Evolutionary conservation across 2,797 vertebrate species (phyloP), one percentile per base, ranked within the genome.

Genomic region (Perodicticus potto): DNA sequence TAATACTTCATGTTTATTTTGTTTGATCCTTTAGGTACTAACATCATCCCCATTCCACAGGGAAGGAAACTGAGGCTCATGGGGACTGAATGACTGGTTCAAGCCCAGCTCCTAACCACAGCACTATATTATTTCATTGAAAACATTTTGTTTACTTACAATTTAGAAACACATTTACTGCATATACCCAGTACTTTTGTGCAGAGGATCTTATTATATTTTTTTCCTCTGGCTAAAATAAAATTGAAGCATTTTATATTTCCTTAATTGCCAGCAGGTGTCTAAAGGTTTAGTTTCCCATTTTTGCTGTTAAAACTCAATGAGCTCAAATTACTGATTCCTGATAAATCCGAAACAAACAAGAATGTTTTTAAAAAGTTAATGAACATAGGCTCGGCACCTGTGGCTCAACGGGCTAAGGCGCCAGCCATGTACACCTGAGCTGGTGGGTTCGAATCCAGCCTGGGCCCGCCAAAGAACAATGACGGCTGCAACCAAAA

Each of bases 191-290:
- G 25, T 63, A 53, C 23, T 73, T 94, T 29, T 77, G 2, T 92
- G 40, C 74, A 81, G 89, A 67, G 63, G 67, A 76, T 45, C 22
- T 76, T 85, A 93, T 67, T 45, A 17, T 82, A 81, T 86, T 45
- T 77, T 55, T 14, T 37, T 3, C 57, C 67, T 70, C 65, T 69
- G n/a, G 83, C n/a, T 87, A 70, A 96, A 95, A 92, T 89, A 84
- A 89, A 93, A 76, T 34, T 22, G 81, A 96, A 89, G 23, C 45
- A 40, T 65, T 97, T 96, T 89, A 85, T 20, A 57, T 88, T 77
- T 91, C 53, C 65, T 91, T 77, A 89, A 89, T 89, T 87, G 23
- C 43, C 65, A 95, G 74, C 45, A 86, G 23, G 23, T 86, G 11
- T 96, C 86, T 91, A 72, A 76, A 86, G 22, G 5, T 94, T 95